Evolutionary conservation across 2,888 invertebrate genomes (phyloP), one percentile per base, ranked within the genome.

Genomic region (Shargacucullia verbasci): DNA sequence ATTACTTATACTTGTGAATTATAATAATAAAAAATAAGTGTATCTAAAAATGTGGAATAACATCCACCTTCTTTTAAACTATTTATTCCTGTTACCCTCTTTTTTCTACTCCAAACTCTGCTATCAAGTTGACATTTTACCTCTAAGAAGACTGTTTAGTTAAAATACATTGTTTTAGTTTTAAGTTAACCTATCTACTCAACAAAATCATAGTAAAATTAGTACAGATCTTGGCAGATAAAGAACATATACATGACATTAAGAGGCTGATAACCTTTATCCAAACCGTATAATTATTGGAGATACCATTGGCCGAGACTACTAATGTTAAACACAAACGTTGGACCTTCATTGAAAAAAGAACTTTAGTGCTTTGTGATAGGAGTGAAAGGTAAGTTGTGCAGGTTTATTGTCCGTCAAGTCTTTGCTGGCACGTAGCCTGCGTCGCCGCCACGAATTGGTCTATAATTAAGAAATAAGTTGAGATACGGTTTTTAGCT

Each of bases 401-500:
- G n/a, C 44, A 40, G 38, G 41, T 60, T 40, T 70, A 62, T 59
- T 62, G 79, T 76, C 73, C 81, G 81, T 85, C 86, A 84, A 84
- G 81, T 81, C 82, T 85, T 80, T 80, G 82, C 85, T 83, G 85
- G 86, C 87, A 87, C 86, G 87, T 87, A 84, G 84, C 88, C 78
- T 84, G 86, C 88, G 89, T 90, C 88, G 85, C 86, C 80, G 85
- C 90, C 89, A 90, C 87, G 92, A 92, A 91, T 92, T 90, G 88
- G 90, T 90, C 91, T 94, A 94, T 93, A 94, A 94, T 94, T 94
- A 93, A 94, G 93, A 93, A 94, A 92, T 94, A 93, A 93, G 91
- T 91, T 90, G 89, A 93, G 91, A 91, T 92, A 91, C 88, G 85
- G 89, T 92, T 92, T 93, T 94, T 90, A 87, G 89, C 87, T 85